phyloP scores from a whole-genome alignment of 2,113 vertebrate species.

The Pygoscelis antarcticus region DNA sequence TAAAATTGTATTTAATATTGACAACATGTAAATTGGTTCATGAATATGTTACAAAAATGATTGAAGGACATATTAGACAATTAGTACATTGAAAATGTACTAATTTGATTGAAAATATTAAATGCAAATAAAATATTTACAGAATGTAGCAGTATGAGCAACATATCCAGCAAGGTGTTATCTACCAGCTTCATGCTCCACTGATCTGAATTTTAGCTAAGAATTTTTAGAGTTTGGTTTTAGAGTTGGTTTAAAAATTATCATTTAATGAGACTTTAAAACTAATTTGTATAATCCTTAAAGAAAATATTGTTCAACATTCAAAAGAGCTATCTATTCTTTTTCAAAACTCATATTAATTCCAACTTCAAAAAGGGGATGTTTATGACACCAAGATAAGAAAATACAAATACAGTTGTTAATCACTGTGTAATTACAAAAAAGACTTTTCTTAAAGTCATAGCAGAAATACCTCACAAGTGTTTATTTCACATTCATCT shows the following conservation, averaged over 20 bases:
- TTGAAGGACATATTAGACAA: not conserved
- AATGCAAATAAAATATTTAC: conserved; percentile 33
- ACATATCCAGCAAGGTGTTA: not conserved
- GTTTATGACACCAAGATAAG: conserved; percentile 62
- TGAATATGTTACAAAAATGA: not conserved
- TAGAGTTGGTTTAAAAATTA: conserved; percentile 67
- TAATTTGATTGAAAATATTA: not conserved
- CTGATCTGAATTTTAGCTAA: conserved; percentile 60
- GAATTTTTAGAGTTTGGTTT: conserved; percentile 46
- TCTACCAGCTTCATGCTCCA: conserved; percentile 10
- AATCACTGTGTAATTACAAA: conserved; percentile 60
- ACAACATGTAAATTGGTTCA: not conserved
- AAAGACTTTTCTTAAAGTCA: conserved; percentile 10
- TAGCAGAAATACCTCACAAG: not conserved
- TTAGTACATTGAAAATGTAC: not conserved
- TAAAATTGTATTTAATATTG: not conserved
- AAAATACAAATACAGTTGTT: conserved; percentile 58
- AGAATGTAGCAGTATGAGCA: not conserved
- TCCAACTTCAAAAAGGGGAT: conserved; percentile 48
- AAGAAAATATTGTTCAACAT: conserved; percentile 64
- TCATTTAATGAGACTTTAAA: conserved; percentile 73
- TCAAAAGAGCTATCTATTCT: conserved; percentile 52
- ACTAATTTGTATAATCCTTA: conserved; percentile 67
- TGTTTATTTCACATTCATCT: not conserved
- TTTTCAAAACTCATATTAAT: conserved; percentile 59